Evolutionary conservation across 2,888 invertebrate species (phyloP).

Genomic region (Octonoba sinensis): DNA sequence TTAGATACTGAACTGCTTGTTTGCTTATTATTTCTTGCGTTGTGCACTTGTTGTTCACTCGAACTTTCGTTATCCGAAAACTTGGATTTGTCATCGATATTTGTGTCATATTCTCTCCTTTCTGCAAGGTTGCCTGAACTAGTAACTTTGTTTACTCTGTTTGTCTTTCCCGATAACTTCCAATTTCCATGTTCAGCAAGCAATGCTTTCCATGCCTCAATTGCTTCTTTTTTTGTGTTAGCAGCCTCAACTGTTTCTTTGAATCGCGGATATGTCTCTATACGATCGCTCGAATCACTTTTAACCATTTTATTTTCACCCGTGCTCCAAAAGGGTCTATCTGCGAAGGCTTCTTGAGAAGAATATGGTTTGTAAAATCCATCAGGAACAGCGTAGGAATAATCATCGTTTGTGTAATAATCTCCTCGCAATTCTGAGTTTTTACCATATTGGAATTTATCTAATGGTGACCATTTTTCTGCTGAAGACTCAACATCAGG

Average conservation of each 20-base stretch:
- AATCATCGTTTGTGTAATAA: conserved; percentile 19
- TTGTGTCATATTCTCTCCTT: too few relatives aligned
- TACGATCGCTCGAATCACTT: background rate
- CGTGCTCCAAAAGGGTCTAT: conserved; percentile 38
- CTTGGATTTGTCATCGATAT: too few relatives aligned
- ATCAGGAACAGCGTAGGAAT: background rate
- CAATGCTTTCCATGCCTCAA: conserved; percentile 43
- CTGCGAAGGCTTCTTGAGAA: conserved; percentile 18
- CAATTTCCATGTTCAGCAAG: conserved; percentile 22
- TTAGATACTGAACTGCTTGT: too few relatives aligned
- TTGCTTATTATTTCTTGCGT: too few relatives aligned
- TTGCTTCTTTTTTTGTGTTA: conserved; percentile 51
- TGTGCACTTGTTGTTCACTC: too few relatives aligned
- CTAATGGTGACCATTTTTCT: conserved; percentile 12
- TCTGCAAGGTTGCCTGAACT: too few relatives aligned
- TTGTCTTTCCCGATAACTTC: conserved; percentile 10
- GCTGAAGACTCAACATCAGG: conserved; percentile 19
- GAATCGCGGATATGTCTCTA: background rate
- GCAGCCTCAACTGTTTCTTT: conserved; percentile 14
- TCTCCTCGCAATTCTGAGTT: conserved; percentile 19
- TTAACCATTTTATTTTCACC: conserved; percentile 27
- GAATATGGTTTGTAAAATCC: background rate
- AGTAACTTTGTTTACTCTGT: background rate
- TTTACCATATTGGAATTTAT: conserved; percentile 31
- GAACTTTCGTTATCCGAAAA: too few relatives aligned